These are phyloP conservation scores for Steinernema feltiae DNA, from an alignment of 1,140 invertebrate genomes.

Conservation along the genomic window DNA sequence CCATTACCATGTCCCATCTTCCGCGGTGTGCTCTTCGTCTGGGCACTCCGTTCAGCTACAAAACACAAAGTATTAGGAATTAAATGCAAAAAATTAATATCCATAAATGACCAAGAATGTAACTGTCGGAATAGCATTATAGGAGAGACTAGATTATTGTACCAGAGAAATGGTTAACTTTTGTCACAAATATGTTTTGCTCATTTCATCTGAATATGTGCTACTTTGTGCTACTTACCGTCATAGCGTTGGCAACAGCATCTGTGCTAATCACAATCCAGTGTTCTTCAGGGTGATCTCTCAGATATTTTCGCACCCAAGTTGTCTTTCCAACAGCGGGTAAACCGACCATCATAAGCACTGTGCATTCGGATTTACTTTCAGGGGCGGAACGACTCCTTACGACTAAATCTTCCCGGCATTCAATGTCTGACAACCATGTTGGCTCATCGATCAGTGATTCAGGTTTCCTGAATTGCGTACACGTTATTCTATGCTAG, in stretches of 20 bases:
- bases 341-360: constrained; percentile 51
- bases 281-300: constrained; percentile 51
- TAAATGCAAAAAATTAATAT: too few relatives aligned
- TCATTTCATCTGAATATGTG: too few relatives aligned
- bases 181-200: too few relatives aligned
- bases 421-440: constrained; percentile 21
- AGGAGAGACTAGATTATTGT: too few relatives aligned
- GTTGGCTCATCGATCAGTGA: neutral
- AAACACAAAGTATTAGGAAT: constrained; percentile 15
- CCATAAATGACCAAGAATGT: too few relatives aligned
- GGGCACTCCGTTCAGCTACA: constrained; percentile 50
- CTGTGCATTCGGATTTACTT: constrained; percentile 48
- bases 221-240: constrained; percentile 27
- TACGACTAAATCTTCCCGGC: constrained; percentile 20
- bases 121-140: too few relatives aligned
- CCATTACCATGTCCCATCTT: constrained; percentile 57
- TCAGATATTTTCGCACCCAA: constrained; percentile 53
- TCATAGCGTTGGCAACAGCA: constrained; percentile 46
- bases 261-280: constrained; percentile 51
- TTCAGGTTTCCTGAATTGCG: constrained; percentile 9
- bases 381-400: constrained; percentile 23
- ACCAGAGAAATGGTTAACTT: too few relatives aligned
- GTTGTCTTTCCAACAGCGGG: constrained; percentile 44
- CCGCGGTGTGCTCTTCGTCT: constrained; percentile 45
- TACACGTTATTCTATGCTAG: too few relatives aligned